phyloP scores from a whole-genome alignment of 2,113 vertebrate genomes.

The Meriones unguiculatus region DNA sequence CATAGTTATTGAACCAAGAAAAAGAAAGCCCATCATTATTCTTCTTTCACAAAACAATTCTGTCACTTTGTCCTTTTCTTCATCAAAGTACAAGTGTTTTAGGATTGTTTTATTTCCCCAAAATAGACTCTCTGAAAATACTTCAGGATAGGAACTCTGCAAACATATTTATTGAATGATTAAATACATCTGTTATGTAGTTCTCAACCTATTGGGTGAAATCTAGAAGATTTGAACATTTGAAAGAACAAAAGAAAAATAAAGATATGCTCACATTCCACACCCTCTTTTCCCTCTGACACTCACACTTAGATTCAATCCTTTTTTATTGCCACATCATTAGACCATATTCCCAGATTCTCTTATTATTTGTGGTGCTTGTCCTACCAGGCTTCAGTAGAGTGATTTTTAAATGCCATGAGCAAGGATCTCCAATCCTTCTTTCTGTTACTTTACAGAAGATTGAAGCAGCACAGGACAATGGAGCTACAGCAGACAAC shows the following conservation, averaged over 20 bases:
- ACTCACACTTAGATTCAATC: background rate
- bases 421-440: background rate
- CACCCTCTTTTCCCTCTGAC: background rate
- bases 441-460: background rate
- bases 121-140: background rate
- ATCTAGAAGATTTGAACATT: background rate
- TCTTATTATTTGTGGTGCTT: no score
- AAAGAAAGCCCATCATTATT: background rate
- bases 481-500: background rate
- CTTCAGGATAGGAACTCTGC: background rate
- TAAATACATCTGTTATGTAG: background rate
- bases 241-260: background rate
- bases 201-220: background rate
- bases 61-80: background rate
- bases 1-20: background rate
- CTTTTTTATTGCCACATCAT: background rate
- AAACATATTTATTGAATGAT: background rate
- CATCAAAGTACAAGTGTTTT: background rate
- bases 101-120: background rate
- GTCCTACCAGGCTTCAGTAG: fast-evolving
- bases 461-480: fast-evolving
- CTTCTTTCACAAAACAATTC: background rate
- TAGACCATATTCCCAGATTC: background rate
- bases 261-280: background rate
- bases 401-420: background rate